Conservation (phyloP, 2,113 vertebrate species). For the Catharus bicknelli region DNA sequence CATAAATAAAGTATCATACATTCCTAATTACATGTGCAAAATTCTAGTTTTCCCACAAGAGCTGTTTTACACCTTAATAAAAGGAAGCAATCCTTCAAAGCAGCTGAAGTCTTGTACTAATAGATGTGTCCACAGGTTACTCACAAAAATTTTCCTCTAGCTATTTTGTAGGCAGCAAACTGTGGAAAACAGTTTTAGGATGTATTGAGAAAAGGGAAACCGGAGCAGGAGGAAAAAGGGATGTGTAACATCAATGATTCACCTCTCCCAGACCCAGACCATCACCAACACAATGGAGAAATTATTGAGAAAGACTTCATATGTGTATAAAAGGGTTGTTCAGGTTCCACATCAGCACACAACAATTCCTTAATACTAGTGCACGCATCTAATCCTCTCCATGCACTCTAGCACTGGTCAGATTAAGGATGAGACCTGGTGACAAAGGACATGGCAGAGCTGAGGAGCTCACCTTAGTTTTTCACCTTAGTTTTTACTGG, state of each 20-base stretch:
- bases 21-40: conserved; percentile 6
- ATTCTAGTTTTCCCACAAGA: neutral
- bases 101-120: neutral
- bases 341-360: neutral
- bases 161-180: neutral
- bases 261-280: neutral
- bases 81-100: neutral
- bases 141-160: neutral
- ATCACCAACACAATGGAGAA: neutral
- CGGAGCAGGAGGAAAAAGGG: neutral
- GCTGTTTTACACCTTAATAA: neutral
- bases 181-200: neutral
- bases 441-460: neutral
- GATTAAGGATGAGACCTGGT: no score
- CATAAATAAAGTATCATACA: neutral
- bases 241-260: neutral
- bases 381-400: neutral
- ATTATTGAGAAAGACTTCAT: neutral
- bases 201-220: neutral
- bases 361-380: neutral
- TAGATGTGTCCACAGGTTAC: neutral
- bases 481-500: neutral
- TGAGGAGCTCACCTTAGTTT: neutral
- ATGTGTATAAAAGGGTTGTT: neutral
- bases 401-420: neutral